Base-by-base conservation (phyloP, 2,888 invertebrate species). In the Diadegma fenestrale region DNA sequence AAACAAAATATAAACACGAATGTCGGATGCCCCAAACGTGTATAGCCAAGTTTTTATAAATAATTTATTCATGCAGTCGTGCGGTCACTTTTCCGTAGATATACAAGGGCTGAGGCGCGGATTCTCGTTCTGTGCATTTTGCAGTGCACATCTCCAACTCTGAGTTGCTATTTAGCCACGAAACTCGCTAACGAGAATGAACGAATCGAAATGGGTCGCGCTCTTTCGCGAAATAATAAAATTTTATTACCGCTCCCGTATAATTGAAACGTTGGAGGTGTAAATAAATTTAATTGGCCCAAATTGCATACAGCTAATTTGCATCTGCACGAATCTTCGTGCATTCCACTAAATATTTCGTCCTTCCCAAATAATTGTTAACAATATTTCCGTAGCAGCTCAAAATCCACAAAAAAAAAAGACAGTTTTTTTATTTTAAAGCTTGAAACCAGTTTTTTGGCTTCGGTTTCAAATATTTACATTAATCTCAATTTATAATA, bases 111-210 rank as follows among this genome's bases (percentile, higher is more conserved):
- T 54, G 22, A 43, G 51, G 12, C 79, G 22, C 26, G 43, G 48
- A 84, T 84, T 69, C 79, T 51, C 68, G 37, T 68, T 43, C 51
- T 26, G 69, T 33, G 83, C 54, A 77, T 80, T 77, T 76, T 37
- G 37, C 64, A 43, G 71, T 76, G 54, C 61, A 64, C 41, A 64
- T 71, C 12, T 71, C 51, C 58, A n/a, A 68, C 68, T n/a, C 45
- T 10, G 22, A 33, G 6, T 48, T 48, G 48, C 64, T 58, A 64
- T 82, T 78, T 41, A 43, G 26, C 26, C 37, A 43, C 66, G 26
- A 80, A 84, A 75, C 61, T 80, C 78, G 71, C 63, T 79, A 73
- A 79, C 63, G 75, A 33, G 45, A 51, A 54, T 17, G 12, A 51
- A 37, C 51, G n/a, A 54, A 54, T 54, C 33, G n/a, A 14, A 19